Base-by-base conservation (phyloP, 1,140 invertebrate genomes). In the Monomorium pharaonis region DNA sequence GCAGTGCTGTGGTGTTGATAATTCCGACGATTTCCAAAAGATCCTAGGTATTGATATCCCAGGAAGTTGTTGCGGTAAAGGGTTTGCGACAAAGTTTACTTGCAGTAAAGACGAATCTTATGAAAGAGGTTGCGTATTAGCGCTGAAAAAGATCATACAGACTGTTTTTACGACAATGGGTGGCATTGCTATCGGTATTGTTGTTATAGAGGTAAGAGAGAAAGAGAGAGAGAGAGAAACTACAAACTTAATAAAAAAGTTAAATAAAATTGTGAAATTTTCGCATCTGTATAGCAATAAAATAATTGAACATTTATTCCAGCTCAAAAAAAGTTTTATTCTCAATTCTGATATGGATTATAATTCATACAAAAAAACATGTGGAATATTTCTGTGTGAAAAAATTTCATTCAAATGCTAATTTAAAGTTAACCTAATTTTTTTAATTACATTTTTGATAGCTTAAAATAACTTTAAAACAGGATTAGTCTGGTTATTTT, bases 191-290 rank as follows among this genome's bases (percentile, higher is more conserved):
- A 95, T 97, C 76, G 96, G 96, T 74, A 95, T 97, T 86, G 97
- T 96, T 65, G 97, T 94, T 88, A 94, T 97, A 89, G 97, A 97
- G 95, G 97, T 97, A 92, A 94, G 60, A n/a, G n/a, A n/a, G n/a
- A n/a, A n/a, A n/a, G n/a, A n/a, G n/a, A n/a, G n/a, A n/a, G n/a
- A n/a, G n/a, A n/a, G n/a, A n/a, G n/a, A n/a, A 27, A 78, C 7
- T 4, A 12, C 47, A 49, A 33, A 65, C 3, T 37, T 6, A 37
- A 6, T 37, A 54, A 21, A 2, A 14, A 60, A 18, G 16, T 49
- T 37, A 54, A 74, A 63, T 30, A 51, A 44, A 60, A 30, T 0
- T 16, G 1, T 7, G n/a, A 7, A 47, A 65, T 78, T 76, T 33
- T 27, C 10, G 5, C 37, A 18, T 27, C 24, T 44, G 18, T 24